phyloP scores from a whole-genome alignment of 2,888 invertebrate genomes.

The Eupithecia centaureata region DNA sequence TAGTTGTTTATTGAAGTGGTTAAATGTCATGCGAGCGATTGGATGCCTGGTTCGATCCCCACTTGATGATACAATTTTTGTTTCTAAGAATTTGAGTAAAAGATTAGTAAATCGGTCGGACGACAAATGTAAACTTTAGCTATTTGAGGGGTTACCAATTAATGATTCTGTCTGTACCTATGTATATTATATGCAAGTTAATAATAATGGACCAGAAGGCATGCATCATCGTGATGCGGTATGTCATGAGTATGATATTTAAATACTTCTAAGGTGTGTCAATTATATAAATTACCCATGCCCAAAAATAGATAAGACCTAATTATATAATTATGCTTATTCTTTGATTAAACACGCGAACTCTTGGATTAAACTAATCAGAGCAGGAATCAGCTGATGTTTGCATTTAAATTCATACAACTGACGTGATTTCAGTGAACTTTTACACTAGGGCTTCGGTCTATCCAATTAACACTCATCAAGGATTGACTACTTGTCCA shows the following conservation, averaged over 20 bases:
- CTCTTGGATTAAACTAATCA: slow-evolving; percentile 50
- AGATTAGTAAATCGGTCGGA: too few species aligned
- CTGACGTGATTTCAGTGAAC: slow-evolving; percentile 30
- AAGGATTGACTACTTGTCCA: background rate
- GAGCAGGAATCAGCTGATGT: slow-evolving; percentile 47
- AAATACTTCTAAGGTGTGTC: background rate
- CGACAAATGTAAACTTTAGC: too few species aligned
- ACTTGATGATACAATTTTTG: too few species aligned
- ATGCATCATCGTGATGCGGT: background rate
- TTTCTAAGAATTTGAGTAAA: too few species aligned
- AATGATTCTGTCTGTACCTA: too few species aligned
- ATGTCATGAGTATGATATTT: background rate
- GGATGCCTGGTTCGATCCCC: too few species aligned
- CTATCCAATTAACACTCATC: background rate
- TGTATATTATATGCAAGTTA: too few species aligned
- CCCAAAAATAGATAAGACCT: slow-evolving; percentile 26
- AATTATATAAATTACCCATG: slow-evolving; percentile 15
- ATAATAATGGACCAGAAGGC: background rate
- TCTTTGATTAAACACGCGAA: slow-evolving; percentile 46
- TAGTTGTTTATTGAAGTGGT: too few species aligned
- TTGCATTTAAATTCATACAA: slow-evolving; percentile 37
- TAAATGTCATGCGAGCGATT: too few species aligned
- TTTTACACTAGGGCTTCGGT: background rate
- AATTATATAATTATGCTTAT: slow-evolving; percentile 50
- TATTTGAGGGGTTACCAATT: too few species aligned